phyloP scores from a whole-genome alignment of 1,140 invertebrate genomes.

The Popillia japonica region DNA sequence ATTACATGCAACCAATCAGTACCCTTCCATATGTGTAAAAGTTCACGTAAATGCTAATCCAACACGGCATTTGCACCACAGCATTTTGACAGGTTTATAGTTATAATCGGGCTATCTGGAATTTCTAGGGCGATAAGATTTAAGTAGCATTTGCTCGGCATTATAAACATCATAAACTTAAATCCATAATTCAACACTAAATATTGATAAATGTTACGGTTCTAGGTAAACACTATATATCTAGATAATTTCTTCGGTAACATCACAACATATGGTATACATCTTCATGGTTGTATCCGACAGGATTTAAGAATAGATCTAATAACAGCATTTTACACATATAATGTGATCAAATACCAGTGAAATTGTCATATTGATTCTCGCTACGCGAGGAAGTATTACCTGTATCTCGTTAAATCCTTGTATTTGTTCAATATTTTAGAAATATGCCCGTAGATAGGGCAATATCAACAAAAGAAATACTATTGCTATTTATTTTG shows the following conservation, averaged over 20 bases:
- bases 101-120: slow-evolving; percentile 41
- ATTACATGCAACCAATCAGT: slow-evolving; percentile 21
- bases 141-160: slow-evolving; percentile 40
- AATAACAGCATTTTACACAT: slow-evolving; percentile 22
- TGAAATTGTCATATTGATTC: slow-evolving; percentile 32
- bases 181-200: slow-evolving; percentile 41
- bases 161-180: slow-evolving; percentile 42
- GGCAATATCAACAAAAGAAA: slow-evolving; percentile 28
- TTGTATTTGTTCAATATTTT: slow-evolving; percentile 32
- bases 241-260: slow-evolving; percentile 37
- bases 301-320: slow-evolving; percentile 28
- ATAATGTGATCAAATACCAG: slow-evolving; percentile 19
- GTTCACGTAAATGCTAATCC: slow-evolving; percentile 26
- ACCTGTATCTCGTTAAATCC: slow-evolving; percentile 18
- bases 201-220: slow-evolving; percentile 40
- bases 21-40: slow-evolving; percentile 15
- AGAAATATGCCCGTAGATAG: slow-evolving; percentile 24
- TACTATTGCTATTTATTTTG: slow-evolving; percentile 34
- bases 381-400: not conserved
- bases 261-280: slow-evolving; percentile 30
- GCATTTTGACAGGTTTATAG: slow-evolving; percentile 42
- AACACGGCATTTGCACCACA: slow-evolving; percentile 32
- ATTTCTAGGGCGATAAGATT: slow-evolving; percentile 40
- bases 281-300: slow-evolving; percentile 29
- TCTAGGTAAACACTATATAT: slow-evolving; percentile 37